Evolutionary conservation across 2,888 invertebrate genomes (phyloP).

Genomic region (Mongoloraphidia duomilia): DNA sequence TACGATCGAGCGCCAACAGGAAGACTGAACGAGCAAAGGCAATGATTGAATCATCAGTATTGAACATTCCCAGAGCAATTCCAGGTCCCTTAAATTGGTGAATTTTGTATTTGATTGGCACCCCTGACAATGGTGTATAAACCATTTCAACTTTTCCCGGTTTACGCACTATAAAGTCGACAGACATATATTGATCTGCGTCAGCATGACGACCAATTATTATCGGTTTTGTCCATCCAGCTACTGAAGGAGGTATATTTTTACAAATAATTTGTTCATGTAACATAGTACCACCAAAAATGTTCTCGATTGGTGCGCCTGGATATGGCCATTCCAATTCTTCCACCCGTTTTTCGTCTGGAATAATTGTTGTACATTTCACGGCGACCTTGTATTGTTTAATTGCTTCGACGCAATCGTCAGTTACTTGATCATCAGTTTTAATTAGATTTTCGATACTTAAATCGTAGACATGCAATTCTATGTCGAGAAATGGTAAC

Average conservation of each 20-base stretch:
- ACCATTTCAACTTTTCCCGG: conserved; percentile 75
- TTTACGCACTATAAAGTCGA: conserved; percentile 89
- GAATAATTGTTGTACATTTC: conserved; percentile 97
- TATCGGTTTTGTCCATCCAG: conserved; percentile 91
- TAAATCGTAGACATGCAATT: conserved; percentile 85
- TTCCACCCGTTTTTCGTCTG: conserved; percentile 90
- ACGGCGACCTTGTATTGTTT: conserved; percentile 97
- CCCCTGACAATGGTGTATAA: conserved; percentile 53
- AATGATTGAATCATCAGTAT: conserved; percentile 85
- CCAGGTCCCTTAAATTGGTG: conserved; percentile 79
- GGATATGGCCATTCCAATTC: conserved; percentile 86
- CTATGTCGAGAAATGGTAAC: conserved; percentile 88
- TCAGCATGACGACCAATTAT: conserved; percentile 98
- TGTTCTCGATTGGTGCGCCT: conserved; percentile 78
- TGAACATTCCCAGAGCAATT: conserved; percentile 89
- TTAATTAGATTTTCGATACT: conserved; percentile 90
- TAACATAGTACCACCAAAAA: conserved; percentile 67
- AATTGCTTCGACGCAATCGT: conserved; percentile 93
- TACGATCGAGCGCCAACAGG: conserved; percentile 71
- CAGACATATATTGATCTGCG: conserved; percentile 95
- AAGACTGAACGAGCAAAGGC: conserved; percentile 94
- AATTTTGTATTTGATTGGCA: conserved; percentile 57
- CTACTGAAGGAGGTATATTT: conserved; percentile 89
- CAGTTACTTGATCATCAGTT: conserved; percentile 88
- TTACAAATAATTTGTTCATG: conserved; percentile 79